Evolutionary conservation across 2,888 invertebrate genomes (phyloP).

Genomic region (Athetis lepigone): DNA sequence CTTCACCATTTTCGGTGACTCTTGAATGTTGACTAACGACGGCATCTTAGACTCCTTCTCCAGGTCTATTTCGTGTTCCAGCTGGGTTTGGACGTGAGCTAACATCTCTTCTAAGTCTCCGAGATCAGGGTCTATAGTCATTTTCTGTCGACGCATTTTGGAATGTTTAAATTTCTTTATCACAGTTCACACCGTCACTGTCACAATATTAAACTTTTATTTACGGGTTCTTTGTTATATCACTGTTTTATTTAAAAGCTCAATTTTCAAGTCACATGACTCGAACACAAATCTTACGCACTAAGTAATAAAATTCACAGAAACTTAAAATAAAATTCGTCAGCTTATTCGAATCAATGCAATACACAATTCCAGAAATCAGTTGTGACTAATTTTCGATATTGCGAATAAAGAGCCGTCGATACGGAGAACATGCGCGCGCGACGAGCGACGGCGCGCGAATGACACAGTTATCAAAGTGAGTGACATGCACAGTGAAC

Average conservation of each 20-base stretch:
- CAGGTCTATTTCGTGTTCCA: constrained; percentile 86
- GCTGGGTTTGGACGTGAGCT: constrained; percentile 85
- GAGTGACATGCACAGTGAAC: constrained; percentile 60
- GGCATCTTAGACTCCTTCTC: constrained; percentile 84
- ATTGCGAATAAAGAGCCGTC: constrained; percentile 8
- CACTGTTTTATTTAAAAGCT: constrained; percentile 32
- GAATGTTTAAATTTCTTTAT: constrained; percentile 52
- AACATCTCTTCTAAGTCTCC: constrained; percentile 88
- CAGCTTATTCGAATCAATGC: constrained; percentile 1
- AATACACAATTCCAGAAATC: constrained; percentile 11
- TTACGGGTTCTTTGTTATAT: constrained; percentile 15
- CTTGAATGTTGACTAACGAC: constrained; percentile 79
- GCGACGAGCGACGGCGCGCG: constrained; percentile 65
- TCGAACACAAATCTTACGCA: not conserved
- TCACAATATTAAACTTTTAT: constrained; percentile 33
- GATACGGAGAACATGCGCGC: constrained; percentile 65
- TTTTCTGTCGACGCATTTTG: constrained; percentile 81
- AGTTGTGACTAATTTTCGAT: constrained; percentile 32
- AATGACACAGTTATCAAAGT: constrained; percentile 71
- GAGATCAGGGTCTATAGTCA: constrained; percentile 84
- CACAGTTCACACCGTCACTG: constrained; percentile 56
- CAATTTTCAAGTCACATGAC: constrained; percentile 42
- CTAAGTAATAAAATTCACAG: constrained; percentile 25
- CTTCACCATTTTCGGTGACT: constrained; percentile 82
- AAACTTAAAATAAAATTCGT: not conserved